These are phyloP conservation scores for Leptoteleia sp. DNA, from an alignment of 1,140 invertebrate species.

Conservation along the genomic window DNA sequence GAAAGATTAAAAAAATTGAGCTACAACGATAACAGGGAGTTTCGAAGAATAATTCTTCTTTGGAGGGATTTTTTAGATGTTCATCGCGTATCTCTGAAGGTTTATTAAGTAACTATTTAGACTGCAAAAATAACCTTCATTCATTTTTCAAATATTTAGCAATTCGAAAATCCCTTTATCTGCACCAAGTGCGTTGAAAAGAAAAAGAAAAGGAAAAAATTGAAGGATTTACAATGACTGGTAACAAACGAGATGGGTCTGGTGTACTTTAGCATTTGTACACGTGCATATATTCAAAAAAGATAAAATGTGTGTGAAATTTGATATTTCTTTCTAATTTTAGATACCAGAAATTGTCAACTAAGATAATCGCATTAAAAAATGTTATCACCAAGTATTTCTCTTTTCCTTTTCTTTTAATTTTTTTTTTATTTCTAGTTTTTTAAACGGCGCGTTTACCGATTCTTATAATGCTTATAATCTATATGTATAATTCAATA, in stretches of 20 bases:
- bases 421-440: too few relatives aligned
- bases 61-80: constrained; percentile 35
- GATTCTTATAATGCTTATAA: constrained; percentile 43
- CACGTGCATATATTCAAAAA: background rate
- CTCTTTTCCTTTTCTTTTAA: too few relatives aligned
- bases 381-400: constrained; percentile 47
- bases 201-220: constrained; percentile 24
- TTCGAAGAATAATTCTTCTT: constrained; percentile 25
- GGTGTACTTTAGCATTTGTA: background rate
- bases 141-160: constrained; percentile 3
- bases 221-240: constrained; percentile 32
- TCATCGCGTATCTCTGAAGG: constrained; percentile 25
- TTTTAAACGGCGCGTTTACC: constrained; percentile 12
- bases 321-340: constrained; percentile 28
- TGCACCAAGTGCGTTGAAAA: constrained; percentile 1
- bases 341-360: constrained; percentile 51
- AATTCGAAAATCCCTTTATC: constrained; percentile 9
- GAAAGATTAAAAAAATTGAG: constrained; percentile 43
- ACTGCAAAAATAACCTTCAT: constrained; percentile 38
- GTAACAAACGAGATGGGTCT: constrained; percentile 52
- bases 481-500: constrained; percentile 39
- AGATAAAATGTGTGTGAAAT: constrained; percentile 23
- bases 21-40: constrained; percentile 37
- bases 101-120: constrained; percentile 41
- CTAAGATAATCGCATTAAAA: constrained; percentile 45